These are phyloP conservation scores for Chaitophorus viminalis DNA, from an alignment of 2,888 invertebrate genomes.

Conservation along the genomic window DNA sequence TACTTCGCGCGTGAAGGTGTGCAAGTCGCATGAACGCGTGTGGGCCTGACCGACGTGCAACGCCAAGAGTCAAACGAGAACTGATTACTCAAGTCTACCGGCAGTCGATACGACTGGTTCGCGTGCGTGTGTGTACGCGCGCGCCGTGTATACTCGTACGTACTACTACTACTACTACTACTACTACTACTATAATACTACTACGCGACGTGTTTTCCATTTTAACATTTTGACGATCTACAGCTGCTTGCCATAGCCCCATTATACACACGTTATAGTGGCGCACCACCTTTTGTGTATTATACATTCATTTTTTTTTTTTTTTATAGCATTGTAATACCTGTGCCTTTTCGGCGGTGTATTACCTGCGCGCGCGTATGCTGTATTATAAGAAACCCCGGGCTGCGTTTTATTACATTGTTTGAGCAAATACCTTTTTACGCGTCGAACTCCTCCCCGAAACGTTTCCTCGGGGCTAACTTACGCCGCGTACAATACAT, in stretches of 20 bases:
- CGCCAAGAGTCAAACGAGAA: conserved; percentile 56
- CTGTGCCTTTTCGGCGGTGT: conserved; percentile 51
- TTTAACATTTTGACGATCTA: conserved; percentile 56
- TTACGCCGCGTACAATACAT: neutral
- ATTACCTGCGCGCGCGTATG: conserved; percentile 37
- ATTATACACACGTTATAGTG: conserved; percentile 47
- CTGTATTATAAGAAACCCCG: conserved; percentile 35
- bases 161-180: neutral
- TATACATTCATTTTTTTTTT: conserved; percentile 11
- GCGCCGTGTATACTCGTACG: too few relatives aligned
- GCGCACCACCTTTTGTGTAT: conserved; percentile 48
- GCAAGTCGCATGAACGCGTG: neutral
- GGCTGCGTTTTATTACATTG: conserved; percentile 14
- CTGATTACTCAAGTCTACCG: conserved; percentile 32
- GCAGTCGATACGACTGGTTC: conserved; percentile 42
- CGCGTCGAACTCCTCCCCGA: conserved; percentile 7
- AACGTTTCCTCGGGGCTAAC: conserved; percentile 1
- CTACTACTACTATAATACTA: neutral
- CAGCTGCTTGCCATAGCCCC: conserved; percentile 56
- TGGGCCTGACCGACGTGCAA: neutral
- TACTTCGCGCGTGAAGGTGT: neutral
- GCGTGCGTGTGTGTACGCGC: neutral
- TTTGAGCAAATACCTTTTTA: conserved; percentile 13
- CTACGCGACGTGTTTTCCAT: conserved; percentile 43
- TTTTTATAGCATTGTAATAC: conserved; percentile 52